These are phyloP conservation scores for Drosophila subpulchrella DNA, from an alignment of 1,140 invertebrate genomes.

Conservation along the genomic window DNA sequence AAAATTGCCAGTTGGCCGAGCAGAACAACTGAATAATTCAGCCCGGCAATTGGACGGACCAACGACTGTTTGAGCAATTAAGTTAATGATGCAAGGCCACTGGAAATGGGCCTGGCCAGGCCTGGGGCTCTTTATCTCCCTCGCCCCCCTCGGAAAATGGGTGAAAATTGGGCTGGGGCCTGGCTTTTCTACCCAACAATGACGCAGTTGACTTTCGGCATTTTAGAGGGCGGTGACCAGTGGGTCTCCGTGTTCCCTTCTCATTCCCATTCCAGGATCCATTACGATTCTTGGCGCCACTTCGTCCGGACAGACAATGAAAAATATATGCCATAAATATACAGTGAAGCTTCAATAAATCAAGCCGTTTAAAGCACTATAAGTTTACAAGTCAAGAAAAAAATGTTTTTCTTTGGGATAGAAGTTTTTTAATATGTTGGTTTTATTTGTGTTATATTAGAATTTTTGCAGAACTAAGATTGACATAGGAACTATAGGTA, in stretches of 20 bases:
- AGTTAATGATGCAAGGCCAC: conserved; percentile 81
- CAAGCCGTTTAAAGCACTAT: background rate
- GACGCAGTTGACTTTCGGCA: conserved; percentile 71
- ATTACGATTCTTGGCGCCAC: conserved; percentile 73
- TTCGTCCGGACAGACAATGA: conserved; percentile 52
- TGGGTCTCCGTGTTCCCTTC: conserved; percentile 6
- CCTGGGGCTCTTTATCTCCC: background rate
- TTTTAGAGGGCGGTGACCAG: conserved; percentile 37
- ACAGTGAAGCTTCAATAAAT: conserved; percentile 24
- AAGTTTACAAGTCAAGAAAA: background rate
- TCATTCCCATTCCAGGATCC: conserved; percentile 27
- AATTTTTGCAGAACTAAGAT: no score
- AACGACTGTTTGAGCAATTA: conserved; percentile 67
- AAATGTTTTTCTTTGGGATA: no score
- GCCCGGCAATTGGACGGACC: conserved; percentile 71
- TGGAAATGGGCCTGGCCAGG: conserved; percentile 60
- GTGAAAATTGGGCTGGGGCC: conserved; percentile 4
- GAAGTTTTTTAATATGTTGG: no score
- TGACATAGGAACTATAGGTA: no score
- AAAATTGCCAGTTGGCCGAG: conserved; percentile 51
- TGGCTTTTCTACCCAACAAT: conserved; percentile 41
- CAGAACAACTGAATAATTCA: conserved; percentile 76
- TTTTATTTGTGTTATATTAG: no score
- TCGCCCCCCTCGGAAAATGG: background rate
- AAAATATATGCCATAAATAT: conserved; percentile 33